Base-by-base conservation (phyloP, 2,888 invertebrate species). In the Drosophila crucigera region DNA sequence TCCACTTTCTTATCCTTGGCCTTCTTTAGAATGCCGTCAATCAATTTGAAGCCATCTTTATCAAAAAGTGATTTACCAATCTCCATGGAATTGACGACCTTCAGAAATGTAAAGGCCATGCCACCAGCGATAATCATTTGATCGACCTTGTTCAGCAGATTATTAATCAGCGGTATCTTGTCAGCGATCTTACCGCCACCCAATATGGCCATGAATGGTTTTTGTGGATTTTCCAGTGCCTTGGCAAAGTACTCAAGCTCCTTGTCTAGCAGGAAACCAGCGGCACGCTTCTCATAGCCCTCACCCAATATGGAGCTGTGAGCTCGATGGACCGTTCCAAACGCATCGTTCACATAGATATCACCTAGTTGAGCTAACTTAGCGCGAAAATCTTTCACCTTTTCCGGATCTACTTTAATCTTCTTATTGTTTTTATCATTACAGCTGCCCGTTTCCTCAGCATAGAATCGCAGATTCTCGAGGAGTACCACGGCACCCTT, bases 81-180 rank as follows among this genome's bases (percentile, higher is more conserved):
- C 96, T 97, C 95, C 98, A 99, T 99, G 67, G 96, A 96, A 84
- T 97, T 95, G 0, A 96, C 94, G 76, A 97, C 97, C 94, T 99
- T 99, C 4, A 99, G 95, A 94, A 99, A 99, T 55, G 99, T 99
- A 92, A 97, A 99, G 0, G 99, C 98, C 99, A 99, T 99, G 71
- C 99, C 99, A 66, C 99, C 99, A 35, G 98, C 99, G 92, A 99
- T 98, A 85, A 99, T 99, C 99, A 99, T 99, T 94, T 98, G 98
- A 92, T 99, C 96, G 0, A 99, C 99, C 94, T 98, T 99, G 92
- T 99, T 98, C 83, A 99, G 93, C 83, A 99, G 94, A 94, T 99
- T 99, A 91, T 99, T 98, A 91, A 99, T 99, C 63, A 99, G 94
- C 87, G 97, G 97, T 87, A 99, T 99, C 94, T 99, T 99, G 93